Evolutionary conservation across 2,797 vertebrate genomes (phyloP), one percentile per base, ranked within the genome.

Genomic region (Cyclopterus lumpus): DNA sequence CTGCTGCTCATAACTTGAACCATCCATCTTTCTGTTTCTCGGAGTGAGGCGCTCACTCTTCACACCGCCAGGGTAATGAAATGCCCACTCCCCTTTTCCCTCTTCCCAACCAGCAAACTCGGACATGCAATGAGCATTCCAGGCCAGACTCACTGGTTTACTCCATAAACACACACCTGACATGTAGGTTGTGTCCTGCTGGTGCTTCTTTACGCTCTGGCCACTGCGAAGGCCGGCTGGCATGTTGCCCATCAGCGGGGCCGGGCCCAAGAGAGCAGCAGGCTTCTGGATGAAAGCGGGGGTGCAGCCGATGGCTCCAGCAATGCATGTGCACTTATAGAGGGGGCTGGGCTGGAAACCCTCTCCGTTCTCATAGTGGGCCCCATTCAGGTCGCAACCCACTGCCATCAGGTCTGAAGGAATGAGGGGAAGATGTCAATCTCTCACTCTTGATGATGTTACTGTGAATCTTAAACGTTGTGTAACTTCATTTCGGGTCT

Each of bases 261-360:
- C 90, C 2, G 94, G 7, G 4, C 94, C 95, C 38, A 93, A 82
- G 53, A 93, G 91, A 26, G 79, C 90, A 10, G 94, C 92, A 26
- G 92, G 82, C 86, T 95, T 96, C 62, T 96, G 93, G 73, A 90
- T 91, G 88, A 98, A 96, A 8, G 91, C 92, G 1, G 97, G 97
- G 0, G 95, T 97, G 48, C 98, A 99, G 86, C 97, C 98, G 3
- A 99, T 96, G 5, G 95, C 95, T 18, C 98, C 98, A 1, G 94
- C 95, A 46, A 99, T 94, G 87, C 98, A 99, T 7, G 97, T 95
- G 87, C 98, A 99, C 77, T 96, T 96, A 57, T 97, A 99, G 40
- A 97, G 92, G 0, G 93, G 94, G 81, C 93, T 96, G 63, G 97
- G 95, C 83, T 99, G 97, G 89, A 99, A 99, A 12, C 91, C 91